phyloP scores from a whole-genome alignment of 2,888 invertebrate genomes.

The Patella caerulea region DNA sequence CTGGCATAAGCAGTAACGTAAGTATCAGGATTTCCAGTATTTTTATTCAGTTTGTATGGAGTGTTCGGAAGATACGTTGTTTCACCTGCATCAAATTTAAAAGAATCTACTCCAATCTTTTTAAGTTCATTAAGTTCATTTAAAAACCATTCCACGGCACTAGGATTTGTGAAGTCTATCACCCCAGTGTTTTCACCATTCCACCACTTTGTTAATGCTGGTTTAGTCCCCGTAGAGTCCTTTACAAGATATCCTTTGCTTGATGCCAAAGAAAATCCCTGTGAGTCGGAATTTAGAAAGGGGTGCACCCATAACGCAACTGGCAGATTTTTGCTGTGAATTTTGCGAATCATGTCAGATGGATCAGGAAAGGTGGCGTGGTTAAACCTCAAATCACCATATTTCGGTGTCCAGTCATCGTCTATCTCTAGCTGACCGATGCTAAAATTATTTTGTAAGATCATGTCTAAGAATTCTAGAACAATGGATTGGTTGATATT shows the following conservation, averaged over 20 bases:
- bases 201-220: slow-evolving; percentile 80
- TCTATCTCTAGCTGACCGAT: slow-evolving; percentile 79
- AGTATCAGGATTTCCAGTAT: slow-evolving; percentile 45
- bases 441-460: slow-evolving; percentile 45
- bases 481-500: slow-evolving; percentile 77
- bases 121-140: slow-evolving; percentile 80
- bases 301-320: slow-evolving; percentile 81
- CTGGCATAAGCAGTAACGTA: slow-evolving; percentile 56
- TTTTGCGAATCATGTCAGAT: slow-evolving; percentile 71
- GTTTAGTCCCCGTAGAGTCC: slow-evolving; percentile 36
- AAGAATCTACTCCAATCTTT: slow-evolving; percentile 84
- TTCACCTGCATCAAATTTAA: slow-evolving; percentile 86
- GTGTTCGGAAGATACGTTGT: slow-evolving; percentile 52
- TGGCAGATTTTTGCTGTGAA: slow-evolving; percentile 78
- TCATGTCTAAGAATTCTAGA: slow-evolving; percentile 45
- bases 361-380: slow-evolving; percentile 81
- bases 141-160: slow-evolving; percentile 82
- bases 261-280: slow-evolving; percentile 82
- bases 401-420: slow-evolving; percentile 87
- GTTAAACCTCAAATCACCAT: slow-evolving; percentile 84
- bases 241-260: slow-evolving; percentile 73
- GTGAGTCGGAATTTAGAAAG: slow-evolving; percentile 79
- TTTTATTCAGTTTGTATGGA: slow-evolving; percentile 29
- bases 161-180: slow-evolving; percentile 89
- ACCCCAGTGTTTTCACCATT: slow-evolving; percentile 80